Evolutionary conservation across 35 echinoderm and acorn worm species (phyloP), one percentile per base, ranked within the genome.

Genomic region (Stichopus chloronotus): DNA sequence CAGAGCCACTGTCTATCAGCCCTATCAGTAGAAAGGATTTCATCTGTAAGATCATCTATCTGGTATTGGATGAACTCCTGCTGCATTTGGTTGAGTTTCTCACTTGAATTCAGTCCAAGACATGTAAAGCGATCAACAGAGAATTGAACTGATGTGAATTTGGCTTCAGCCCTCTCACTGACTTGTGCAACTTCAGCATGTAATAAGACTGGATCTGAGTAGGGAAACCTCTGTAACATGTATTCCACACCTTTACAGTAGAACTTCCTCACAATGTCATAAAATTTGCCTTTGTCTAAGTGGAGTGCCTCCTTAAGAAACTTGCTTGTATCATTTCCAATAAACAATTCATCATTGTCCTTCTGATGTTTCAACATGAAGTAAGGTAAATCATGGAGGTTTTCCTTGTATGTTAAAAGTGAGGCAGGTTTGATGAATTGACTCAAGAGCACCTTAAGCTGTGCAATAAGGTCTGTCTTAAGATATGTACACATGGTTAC

Each of bases 401-500:
- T 58, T 25, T 7, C 92, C 63, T 65, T 85, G 22, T 85, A 57
- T 85, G 4, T 30, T 72, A 89, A 25, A 72, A 93, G 56, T 72
- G 55, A 88, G 17, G 72, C 59, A 87, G 92, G 81, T 77, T 84
- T 93, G 83, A 86, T 76, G 30, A 93, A 93, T 63, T 52, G 19
- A 63, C 58, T 59, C 79, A 93, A 63, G 19, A 76, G 21, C 9
- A 56, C 71, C 82, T 86, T 86, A 59, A 93, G 83, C 78, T 93
- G 92, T 87, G 20, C 52, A 68, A 21, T 86, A 93, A 78, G 59
- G 76, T 81, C 53, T 81, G 53, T 54, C 23, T 71, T 61, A 81
- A 92, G 55, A n/a, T 78, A 92, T 92, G 91, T 92, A 92, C 52
- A 78, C 91, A 93, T 71, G 92, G 92, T 53, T 84, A 59, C 80